Evolutionary conservation across 2,113 vertebrate species (phyloP).

Genomic region (Salvelinus sp.): DNA sequence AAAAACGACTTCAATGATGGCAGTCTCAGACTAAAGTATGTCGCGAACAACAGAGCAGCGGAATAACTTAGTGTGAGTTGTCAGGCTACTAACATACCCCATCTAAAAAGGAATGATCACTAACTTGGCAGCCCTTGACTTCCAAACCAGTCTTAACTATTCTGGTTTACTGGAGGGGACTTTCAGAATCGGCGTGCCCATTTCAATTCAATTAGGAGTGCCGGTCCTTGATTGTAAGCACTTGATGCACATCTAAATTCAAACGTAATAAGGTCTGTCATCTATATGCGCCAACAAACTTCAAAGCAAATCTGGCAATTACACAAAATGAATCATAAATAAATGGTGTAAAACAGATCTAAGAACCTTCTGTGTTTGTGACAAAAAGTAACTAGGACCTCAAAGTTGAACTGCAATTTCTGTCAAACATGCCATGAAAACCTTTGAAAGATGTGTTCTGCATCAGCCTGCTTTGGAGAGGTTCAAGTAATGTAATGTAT

Average conservation of each 20-base stretch:
- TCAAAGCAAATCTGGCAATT: not conserved
- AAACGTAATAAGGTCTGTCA: slow-evolving; percentile 11
- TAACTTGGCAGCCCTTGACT: not conserved
- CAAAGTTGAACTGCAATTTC: not conserved
- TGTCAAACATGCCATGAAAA: not conserved
- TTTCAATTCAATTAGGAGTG: slow-evolving; percentile 21
- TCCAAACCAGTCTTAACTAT: not conserved
- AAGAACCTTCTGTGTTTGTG: too few species aligned
- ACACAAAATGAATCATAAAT: not conserved
- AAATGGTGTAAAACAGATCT: too few species aligned
- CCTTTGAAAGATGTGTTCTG: too few species aligned
- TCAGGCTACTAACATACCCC: too few species aligned
- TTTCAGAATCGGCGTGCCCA: not conserved
- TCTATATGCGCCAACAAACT: not conserved
- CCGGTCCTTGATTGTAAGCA: slow-evolving; percentile 21
- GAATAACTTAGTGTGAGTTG: too few species aligned
- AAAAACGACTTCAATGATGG: too few species aligned
- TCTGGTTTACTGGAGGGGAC: not conserved
- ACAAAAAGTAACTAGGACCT: too few species aligned
- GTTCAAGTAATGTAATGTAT: too few species aligned
- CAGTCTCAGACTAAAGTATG: too few species aligned
- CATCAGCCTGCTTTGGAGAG: too few species aligned
- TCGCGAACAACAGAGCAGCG: too few species aligned
- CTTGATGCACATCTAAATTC: slow-evolving; percentile 16
- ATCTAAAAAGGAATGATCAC: not conserved